Evolutionary conservation across 1,140 invertebrate genomes (phyloP), one percentile per base, ranked within the genome.

Genomic region (Scaptomyza pallida): DNA sequence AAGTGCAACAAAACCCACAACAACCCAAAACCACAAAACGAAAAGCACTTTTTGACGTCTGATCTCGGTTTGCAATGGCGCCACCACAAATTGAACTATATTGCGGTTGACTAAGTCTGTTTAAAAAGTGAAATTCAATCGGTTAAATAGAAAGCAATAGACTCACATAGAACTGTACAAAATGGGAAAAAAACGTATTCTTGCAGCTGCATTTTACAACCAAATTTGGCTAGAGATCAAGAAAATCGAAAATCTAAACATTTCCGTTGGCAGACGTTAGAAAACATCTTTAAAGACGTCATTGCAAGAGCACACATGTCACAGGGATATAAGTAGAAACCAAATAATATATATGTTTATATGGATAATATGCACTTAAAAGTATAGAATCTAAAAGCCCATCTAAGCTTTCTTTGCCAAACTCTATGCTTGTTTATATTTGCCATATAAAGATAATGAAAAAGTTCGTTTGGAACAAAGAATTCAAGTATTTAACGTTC

Each of bases 1-100:
- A 77, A 77, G 44, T 43, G 81, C 76, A 83, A 83, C 23, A 23
- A 21, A 16, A 17, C 23, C 44, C 10, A 12, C 33, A 35, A 37
- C 23, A 26, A 26, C 23, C 23, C 23, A 37, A 37, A 37, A 37
- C 5, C 8, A 60, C n/a, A n/a, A n/a, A n/a, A n/a, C n/a, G n/a
- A n/a, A n/a, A n/a, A n/a, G n/a, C n/a, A n/a, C n/a, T n/a, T n/a
- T 65, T 85, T 80, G 65, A 71, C 75, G 81, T 78, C 67, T 72
- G 43, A 30, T 30, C 26, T 30, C 5, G 30, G 37, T 16, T 21
- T 17, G 45, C 54, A n/a, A 35, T 37, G 33, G 33, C 41, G 41
- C 57, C 45, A 72, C 81, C 81, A 16, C 82, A 73, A 71, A 57
- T 40, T 88, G 78, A 88, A 88, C 81, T 86, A 86, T 40, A 71